Evolutionary conservation across 2,113 vertebrate genomes (phyloP).

Genomic region (Gavialis gangeticus): DNA sequence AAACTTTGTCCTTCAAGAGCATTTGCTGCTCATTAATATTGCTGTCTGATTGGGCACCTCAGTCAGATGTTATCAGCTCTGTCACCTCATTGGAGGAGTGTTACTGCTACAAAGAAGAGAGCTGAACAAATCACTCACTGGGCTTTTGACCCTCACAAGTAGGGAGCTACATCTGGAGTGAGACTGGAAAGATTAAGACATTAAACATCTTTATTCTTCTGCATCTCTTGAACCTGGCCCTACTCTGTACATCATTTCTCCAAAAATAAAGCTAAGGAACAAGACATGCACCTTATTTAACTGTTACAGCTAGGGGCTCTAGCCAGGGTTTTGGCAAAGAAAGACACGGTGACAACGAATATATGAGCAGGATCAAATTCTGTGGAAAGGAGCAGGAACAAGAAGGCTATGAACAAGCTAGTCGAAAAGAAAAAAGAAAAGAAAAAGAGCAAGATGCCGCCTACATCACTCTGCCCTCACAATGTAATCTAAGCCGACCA

Average conservation of each 20-base stretch:
- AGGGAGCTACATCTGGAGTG: not conserved
- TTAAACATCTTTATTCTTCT: not conserved
- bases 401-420: too few relatives aligned
- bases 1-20: not conserved
- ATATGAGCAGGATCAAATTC: too few relatives aligned
- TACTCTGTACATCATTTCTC: not conserved
- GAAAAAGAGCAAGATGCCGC: too few relatives aligned
- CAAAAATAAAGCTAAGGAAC: too few relatives aligned
- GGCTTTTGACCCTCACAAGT: not conserved
- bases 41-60: not conserved
- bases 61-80: not conserved
- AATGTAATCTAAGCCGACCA: not conserved
- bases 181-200: not conserved
- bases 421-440: too few relatives aligned
- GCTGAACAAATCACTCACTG: not conserved
- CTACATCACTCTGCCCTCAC: not conserved
- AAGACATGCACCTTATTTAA: not conserved
- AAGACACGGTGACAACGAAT: too few relatives aligned
- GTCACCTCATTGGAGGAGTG: not conserved
- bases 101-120: not conserved
- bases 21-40: not conserved
- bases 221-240: not conserved
- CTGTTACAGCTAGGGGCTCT: not conserved
- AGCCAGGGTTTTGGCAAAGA: not conserved
- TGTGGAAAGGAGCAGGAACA: too few relatives aligned